Conservation (phyloP, 2,113 vertebrate genomes). For the Dinomys branickii region DNA sequence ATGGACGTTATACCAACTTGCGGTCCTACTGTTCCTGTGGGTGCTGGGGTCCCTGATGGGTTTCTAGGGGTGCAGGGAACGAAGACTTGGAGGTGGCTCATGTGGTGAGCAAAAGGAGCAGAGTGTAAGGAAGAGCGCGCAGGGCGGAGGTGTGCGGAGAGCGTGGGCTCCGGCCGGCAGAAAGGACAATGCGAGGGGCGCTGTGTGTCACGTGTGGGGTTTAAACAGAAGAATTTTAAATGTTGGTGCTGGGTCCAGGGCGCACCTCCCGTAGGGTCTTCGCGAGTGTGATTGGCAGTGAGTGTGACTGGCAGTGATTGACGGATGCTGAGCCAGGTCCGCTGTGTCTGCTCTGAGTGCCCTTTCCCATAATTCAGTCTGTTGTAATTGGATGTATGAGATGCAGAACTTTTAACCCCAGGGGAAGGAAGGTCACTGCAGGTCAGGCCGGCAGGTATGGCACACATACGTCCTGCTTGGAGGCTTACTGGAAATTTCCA, state of each 20-base stretch:
- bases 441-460: neutral
- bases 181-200: neutral
- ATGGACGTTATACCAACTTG: neutral
- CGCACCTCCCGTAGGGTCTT: neutral
- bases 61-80: neutral
- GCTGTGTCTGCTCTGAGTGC: neutral
- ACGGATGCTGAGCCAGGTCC: neutral
- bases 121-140: neutral
- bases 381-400: neutral
- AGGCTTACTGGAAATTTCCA: neutral
- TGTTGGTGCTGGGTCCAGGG: neutral
- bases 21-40: neutral
- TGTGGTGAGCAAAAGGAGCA: neutral
- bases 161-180: neutral
- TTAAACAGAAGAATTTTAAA: neutral
- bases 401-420: neutral
- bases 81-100: neutral
- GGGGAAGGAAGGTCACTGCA: neutral
- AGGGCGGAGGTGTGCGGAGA: neutral
- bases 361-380: neutral
- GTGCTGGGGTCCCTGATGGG: neutral
- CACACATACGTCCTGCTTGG: neutral
- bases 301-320: neutral
- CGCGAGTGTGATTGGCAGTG: neutral
- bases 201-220: neutral